A percentile compares a stretch with the other conserved stretches of the same genome.
These are phyloP conservation scores for Agrotis exclamationis DNA, from an alignment of 2,888 invertebrate genomes.

Conservation along the genomic window DNA sequence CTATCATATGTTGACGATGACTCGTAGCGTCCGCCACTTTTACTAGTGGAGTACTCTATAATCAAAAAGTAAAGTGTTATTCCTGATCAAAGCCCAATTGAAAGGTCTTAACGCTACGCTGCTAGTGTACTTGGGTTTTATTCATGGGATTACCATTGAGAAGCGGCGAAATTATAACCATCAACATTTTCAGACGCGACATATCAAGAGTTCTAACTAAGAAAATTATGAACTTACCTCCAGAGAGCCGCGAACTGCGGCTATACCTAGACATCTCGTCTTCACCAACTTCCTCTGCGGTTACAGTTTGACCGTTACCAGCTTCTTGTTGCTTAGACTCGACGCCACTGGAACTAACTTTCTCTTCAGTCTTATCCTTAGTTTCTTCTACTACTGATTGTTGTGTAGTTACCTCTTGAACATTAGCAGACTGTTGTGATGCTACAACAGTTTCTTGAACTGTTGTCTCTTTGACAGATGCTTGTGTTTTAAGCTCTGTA, in stretches of 20 bases:
- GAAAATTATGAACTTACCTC: conserved; percentile 84
- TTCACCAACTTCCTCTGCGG: conserved; percentile 79
- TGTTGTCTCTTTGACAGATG: conserved; percentile 53
- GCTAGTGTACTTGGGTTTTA: too few species aligned
- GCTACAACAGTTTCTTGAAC: conserved; percentile 53
- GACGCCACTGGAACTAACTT: conserved; percentile 68
- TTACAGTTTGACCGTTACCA: conserved; percentile 84
- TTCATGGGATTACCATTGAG: too few species aligned
- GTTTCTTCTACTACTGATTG: conserved; percentile 64
- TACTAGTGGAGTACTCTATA: conserved; percentile 86
- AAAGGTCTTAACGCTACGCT: too few species aligned
- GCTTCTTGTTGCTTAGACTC: conserved; percentile 65
- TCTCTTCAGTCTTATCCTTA: conserved; percentile 49
- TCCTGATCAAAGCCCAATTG: background rate
- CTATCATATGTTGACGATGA: conserved; percentile 81
- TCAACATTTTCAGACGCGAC: too few species aligned
- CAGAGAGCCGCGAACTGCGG: conserved; percentile 92
- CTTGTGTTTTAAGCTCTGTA: conserved; percentile 48
- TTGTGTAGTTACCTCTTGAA: conserved; percentile 59
- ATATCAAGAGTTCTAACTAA: too few species aligned
- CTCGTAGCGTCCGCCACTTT: conserved; percentile 83
- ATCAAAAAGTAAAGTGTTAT: too few species aligned
- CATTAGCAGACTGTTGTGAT: conserved; percentile 56
- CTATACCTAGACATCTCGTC: conserved; percentile 92
- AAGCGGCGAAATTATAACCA: background rate